Evolutionary conservation across 1,140 invertebrate genomes (phyloP), one percentile per base, ranked within the genome.

Genomic region (Aporrectodea caliginosa): DNA sequence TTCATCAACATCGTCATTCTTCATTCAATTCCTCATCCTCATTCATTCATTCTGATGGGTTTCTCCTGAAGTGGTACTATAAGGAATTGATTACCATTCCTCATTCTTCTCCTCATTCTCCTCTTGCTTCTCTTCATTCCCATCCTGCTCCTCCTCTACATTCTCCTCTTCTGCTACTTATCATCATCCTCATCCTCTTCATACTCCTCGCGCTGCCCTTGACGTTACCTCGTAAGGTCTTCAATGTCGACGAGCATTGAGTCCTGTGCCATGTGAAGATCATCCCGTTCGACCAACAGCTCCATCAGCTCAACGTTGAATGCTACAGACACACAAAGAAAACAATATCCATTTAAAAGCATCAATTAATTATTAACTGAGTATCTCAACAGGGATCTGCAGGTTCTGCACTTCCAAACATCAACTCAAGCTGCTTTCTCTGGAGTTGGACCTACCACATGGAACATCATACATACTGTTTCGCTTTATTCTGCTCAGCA

Each of bases 171-270:
- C 6, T 58, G 43, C 6, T 58, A 22, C 22, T 58, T 22, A 58
- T 12, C 6, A 58, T 58, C 43, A 58, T 58, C 6, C 43, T 58
- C 6, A 12, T 22, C 6, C 22, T 6, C 6, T 58, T 6, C 22
- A 12, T 22, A 58, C 6, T 6, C 6, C 22, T 22, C 6, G 43
- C 43, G 43, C 43, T 58, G 6, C 22, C 22, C 6, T 58, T 58
- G 43, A 12, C 43, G 43, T 58, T 58, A 58, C 70, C 70, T 6
- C 12, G 70, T 72, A 6, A 97, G 90, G 90, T 98, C 96, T 89
- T 98, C 96, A 82, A 98, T 96, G 86, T 98, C 95, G 2, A 98
- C 95, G 78, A 98, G 91, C 93, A 96, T 96, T 16, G 96, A 97
- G 88, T 98, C 96, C 89, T 98, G 96, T 82, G 95, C 94, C 95